Conservation (phyloP, 2,797 vertebrate genomes). For the Periophthalmus magnuspinnatus region DNA sequence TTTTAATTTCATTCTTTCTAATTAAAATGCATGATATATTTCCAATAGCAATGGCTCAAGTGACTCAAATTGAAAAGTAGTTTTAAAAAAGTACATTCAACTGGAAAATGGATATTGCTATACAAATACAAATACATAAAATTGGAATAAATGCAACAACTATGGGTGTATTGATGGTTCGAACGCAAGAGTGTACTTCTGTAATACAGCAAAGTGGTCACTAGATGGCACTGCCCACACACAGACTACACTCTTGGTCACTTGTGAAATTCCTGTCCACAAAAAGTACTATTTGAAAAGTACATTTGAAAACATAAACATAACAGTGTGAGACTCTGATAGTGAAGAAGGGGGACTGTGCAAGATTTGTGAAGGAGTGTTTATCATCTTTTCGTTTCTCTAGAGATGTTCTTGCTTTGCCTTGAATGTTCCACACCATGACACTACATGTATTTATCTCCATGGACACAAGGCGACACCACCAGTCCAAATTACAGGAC, state of each 20-base stretch:
- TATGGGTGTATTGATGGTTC: not conserved
- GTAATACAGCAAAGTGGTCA: slow-evolving; percentile 42
- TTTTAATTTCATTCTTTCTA: not conserved
- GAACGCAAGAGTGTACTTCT: not conserved
- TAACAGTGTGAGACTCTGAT: not conserved
- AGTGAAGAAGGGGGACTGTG: not conserved
- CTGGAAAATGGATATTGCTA: not conserved
- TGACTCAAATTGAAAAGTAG: not conserved
- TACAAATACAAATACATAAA: too few species aligned
- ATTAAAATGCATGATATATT: not conserved
- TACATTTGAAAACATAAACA: not conserved
- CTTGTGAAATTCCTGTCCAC: not conserved
- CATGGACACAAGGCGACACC: too few species aligned
- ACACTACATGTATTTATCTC: too few species aligned
- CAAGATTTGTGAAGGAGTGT: too few species aligned
- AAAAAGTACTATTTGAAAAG: not conserved
- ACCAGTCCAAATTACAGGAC: too few species aligned
- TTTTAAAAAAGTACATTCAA: not conserved
- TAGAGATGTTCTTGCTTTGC: too few species aligned
- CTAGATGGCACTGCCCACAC: slow-evolving; percentile 52
- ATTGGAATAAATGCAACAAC: not conserved
- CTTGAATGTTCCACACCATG: too few species aligned
- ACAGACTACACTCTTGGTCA: not conserved
- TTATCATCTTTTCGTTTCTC: too few species aligned
- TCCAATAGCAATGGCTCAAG: not conserved